Conservation (phyloP, 1,140 invertebrate genomes). For the Stegodyphus mimosarum region DNA sequence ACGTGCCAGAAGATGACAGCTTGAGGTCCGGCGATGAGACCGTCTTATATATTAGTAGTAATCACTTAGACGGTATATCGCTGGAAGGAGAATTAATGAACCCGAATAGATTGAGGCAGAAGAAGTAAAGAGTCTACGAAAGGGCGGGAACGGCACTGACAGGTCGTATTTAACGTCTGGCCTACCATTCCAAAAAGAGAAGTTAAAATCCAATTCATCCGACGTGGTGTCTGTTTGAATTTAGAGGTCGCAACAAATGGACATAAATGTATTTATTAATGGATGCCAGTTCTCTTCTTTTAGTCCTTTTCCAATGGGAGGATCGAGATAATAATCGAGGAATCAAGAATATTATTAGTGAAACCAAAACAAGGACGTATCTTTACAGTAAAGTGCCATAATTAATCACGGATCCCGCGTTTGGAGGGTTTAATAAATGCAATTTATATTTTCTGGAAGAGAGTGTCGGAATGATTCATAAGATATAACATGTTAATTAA, state of each 20-base stretch:
- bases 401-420: too few species aligned
- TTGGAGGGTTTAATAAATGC: too few species aligned
- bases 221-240: not conserved
- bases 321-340: not conserved
- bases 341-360: not conserved
- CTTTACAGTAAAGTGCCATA: too few species aligned
- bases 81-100: slow-evolving; percentile 10
- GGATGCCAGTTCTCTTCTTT: not conserved
- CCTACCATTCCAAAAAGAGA: not conserved
- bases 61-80: slow-evolving; percentile 2
- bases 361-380: not conserved
- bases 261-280: not conserved
- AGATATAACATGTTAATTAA: too few species aligned
- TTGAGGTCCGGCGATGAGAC: not conserved
- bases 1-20: not conserved
- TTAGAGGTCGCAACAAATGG: not conserved
- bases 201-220: not conserved
- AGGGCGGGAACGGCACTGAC: not conserved
- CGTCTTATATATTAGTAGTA: not conserved
- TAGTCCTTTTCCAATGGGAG: not conserved
- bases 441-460: too few species aligned
- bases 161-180: slow-evolving; percentile 14
- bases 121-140: not conserved
- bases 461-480: too few species aligned
- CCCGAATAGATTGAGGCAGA: not conserved